Evolutionary conservation across 2,888 invertebrate species (phyloP), one percentile per base, ranked within the genome.

Genomic region (Micropterix aruncella): DNA sequence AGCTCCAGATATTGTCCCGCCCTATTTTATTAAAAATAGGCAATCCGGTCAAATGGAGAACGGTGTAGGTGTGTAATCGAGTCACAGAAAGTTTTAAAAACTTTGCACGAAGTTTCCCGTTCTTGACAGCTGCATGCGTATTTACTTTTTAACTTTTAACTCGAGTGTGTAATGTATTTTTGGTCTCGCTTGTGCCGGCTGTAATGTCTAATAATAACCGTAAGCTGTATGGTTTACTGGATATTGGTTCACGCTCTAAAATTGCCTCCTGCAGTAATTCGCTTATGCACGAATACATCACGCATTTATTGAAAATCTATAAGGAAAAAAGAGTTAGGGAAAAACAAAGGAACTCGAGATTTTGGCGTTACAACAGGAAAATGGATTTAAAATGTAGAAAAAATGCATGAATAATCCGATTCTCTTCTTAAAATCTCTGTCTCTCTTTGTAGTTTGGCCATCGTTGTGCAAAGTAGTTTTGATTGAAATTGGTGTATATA

Each of bases 51-150:
- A 44, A 44, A 48, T 48, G 48, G 48, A 48, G 44, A 47, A 48
- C 48, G 48, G 46, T 45, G 46, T 48, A 48, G 48, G 48, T 48
- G 48, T 48, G 48, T 48, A 48, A 48, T 44, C n/a, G n/a, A n/a
- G n/a, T n/a, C n/a, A n/a, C 43, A 46, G 42, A 27, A 44, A 9
- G 5, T 38, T 39, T 46, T 44, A 17, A 41, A 44, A 48, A 45
- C 46, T 44, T 47, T 48, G 48, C 48, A 48, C 47, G 48, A 44
- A 38, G n/a, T 38, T 38, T 38, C 27, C 12, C 7, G 27, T 12
- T 27, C 27, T 27, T 7, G 27, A 27, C 27, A 27, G 12, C 12
- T 5, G 7, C 12, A 27, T 27, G 27, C 27, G 12, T 27, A 12
- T 7, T 27, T 27, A 7, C 27, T 27, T 7, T 27, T 27, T 27